phyloP scores from a whole-genome alignment of 2,113 vertebrate species.

The Syngnathus scovelli region DNA sequence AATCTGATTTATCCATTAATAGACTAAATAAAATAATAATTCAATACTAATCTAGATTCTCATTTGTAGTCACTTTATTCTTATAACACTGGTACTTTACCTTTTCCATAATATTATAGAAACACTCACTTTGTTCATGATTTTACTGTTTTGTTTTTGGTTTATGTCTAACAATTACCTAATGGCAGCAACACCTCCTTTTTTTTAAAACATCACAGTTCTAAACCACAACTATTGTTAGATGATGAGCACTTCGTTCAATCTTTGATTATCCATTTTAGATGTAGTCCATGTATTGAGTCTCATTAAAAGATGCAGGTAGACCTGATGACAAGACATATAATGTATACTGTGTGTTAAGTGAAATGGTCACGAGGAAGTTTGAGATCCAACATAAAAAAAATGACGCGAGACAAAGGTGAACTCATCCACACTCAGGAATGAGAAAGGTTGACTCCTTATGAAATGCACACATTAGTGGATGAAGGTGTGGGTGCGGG shows the following conservation, averaged over 20 bases:
- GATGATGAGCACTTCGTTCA: neutral
- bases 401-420: conserved; percentile 26
- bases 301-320: neutral
- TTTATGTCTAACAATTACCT: no score
- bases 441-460: neutral
- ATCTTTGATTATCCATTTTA: neutral
- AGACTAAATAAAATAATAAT: no score
- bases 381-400: conserved; percentile 10
- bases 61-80: no score
- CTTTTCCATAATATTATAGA: no score
- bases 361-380: conserved; percentile 6
- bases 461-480: conserved; percentile 16
- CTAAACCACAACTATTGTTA: neutral
- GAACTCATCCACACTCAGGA: conserved; percentile 39
- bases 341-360: neutral
- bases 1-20: no score
- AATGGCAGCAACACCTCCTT: neutral
- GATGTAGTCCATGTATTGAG: neutral
- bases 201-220: neutral
- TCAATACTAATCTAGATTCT: no score
- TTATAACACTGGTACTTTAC: no score
- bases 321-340: neutral
- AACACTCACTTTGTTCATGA: no score
- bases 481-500: conserved; percentile 44
- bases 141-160: neutral